Conservation (phyloP, 2,888 invertebrate species). For the Drosophila subquinaria region DNA sequence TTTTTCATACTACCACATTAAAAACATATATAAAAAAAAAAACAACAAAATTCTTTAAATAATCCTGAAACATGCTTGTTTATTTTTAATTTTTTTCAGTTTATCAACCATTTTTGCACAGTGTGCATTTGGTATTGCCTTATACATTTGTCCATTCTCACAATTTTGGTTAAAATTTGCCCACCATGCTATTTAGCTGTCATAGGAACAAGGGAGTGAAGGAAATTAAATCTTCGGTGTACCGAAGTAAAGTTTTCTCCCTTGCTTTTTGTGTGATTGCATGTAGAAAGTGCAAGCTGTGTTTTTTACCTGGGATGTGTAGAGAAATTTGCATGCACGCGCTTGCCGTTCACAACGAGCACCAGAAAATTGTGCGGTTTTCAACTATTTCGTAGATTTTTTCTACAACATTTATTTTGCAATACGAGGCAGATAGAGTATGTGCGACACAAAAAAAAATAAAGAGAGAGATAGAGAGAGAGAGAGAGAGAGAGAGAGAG, state of each 20-base stretch:
- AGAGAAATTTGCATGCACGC: constrained; percentile 73
- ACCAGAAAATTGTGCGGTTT: constrained; percentile 59
- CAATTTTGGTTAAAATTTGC: no score
- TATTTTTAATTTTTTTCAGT: no score
- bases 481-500: background rate
- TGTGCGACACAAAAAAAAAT: no score
- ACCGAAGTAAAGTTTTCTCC: background rate
- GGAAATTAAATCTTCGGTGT: background rate
- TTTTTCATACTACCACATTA: no score
- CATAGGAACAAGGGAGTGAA: background rate
- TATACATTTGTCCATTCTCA: no score
- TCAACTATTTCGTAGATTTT: constrained; percentile 46
- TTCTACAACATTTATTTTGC: constrained; percentile 65
- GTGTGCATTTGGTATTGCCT: no score
- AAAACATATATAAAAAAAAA: no score
- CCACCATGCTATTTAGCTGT: background rate
- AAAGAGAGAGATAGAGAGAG: background rate
- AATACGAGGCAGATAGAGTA: constrained; percentile 33
- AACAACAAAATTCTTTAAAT: no score
- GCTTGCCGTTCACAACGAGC: constrained; percentile 49
- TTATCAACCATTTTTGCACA: no score
- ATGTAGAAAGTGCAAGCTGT: constrained; percentile 38
- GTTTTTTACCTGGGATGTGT: constrained; percentile 38
- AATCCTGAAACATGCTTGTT: no score
- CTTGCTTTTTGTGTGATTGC: constrained; percentile 1